Percentiles rank a stretch among this genome's conserved stretches.
phyloP scores from a whole-genome alignment of 1,140 invertebrate species.

The Anastrepha obliqua region DNA sequence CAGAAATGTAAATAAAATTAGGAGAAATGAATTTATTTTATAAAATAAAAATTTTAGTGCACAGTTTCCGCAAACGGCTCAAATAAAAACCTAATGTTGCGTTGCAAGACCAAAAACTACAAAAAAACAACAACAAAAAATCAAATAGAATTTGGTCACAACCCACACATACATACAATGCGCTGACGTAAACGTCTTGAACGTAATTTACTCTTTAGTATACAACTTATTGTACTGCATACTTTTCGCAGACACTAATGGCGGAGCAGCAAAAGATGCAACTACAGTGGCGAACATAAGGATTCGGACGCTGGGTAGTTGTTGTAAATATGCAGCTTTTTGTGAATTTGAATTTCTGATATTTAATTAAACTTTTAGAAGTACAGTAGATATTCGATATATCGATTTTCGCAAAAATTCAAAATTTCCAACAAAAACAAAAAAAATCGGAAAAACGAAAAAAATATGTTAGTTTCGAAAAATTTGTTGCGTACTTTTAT shows the following conservation, averaged over 20 bases:
- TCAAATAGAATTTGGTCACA: not conserved
- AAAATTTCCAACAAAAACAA: too few species aligned
- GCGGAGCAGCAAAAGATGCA: not conserved
- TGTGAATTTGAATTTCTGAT: too few species aligned
- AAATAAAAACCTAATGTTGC: not conserved
- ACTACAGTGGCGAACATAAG: not conserved
- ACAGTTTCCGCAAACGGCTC: not conserved
- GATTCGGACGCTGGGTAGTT: not conserved
- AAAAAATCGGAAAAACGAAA: too few species aligned
- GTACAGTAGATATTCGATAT: too few species aligned
- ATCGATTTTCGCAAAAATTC: too few species aligned
- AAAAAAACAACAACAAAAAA: not conserved
- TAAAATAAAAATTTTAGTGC: not conserved
- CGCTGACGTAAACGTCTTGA: slow-evolving; percentile 5
- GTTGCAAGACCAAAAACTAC: not conserved
- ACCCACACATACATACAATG: not conserved
- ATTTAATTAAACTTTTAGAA: too few species aligned
- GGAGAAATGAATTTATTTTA: not conserved
- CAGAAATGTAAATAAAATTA: not conserved
- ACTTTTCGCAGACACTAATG: not conserved
- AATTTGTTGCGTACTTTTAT: too few species aligned
- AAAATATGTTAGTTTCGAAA: too few species aligned
- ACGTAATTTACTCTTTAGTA: not conserved
- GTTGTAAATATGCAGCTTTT: too few species aligned
- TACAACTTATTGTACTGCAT: not conserved